A percentile compares a stretch with the other conserved stretches of the same genome.
Conservation (phyloP, 2,797 vertebrate genomes). For the Chaetodon trifasciatus region DNA sequence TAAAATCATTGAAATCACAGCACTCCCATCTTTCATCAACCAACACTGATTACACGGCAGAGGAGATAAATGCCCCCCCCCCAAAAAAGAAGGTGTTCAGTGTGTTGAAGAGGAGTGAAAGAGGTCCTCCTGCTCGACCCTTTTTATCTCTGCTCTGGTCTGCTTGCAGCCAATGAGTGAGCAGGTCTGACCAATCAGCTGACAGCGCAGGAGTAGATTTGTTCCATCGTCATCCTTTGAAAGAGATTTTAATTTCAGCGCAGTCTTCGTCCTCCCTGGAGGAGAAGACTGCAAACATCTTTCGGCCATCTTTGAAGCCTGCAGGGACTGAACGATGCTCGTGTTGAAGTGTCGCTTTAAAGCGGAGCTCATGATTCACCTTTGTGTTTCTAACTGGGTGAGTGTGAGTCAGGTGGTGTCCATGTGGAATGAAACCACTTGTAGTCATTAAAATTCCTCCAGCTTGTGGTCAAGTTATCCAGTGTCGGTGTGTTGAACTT, state of each 20-base stretch:
- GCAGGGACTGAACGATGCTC: background rate
- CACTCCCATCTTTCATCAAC: background rate
- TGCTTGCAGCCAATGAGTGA: background rate
- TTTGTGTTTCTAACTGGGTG: background rate
- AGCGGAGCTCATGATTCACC: background rate
- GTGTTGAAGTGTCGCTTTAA: background rate
- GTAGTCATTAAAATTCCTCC: conserved; percentile 5
- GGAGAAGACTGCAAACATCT: no score
- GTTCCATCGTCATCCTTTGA: no score
- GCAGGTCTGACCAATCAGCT: background rate
- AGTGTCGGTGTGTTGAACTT: background rate
- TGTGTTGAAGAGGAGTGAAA: no score
- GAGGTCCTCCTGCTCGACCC: no score
- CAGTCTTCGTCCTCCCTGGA: background rate
- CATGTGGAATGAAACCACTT: background rate
- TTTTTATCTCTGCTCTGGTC: no score
- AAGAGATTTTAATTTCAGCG: background rate
- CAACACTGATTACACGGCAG: background rate
- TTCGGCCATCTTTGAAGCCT: background rate
- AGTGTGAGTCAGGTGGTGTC: conserved; percentile 5
- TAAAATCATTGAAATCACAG: no score
- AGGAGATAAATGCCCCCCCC: background rate
- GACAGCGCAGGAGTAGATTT: no score
- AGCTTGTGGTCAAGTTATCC: background rate
- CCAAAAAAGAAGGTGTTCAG: no score